Evolutionary conservation across 2,888 invertebrate species (phyloP).

Genomic region (Synergus laeviventris): DNA sequence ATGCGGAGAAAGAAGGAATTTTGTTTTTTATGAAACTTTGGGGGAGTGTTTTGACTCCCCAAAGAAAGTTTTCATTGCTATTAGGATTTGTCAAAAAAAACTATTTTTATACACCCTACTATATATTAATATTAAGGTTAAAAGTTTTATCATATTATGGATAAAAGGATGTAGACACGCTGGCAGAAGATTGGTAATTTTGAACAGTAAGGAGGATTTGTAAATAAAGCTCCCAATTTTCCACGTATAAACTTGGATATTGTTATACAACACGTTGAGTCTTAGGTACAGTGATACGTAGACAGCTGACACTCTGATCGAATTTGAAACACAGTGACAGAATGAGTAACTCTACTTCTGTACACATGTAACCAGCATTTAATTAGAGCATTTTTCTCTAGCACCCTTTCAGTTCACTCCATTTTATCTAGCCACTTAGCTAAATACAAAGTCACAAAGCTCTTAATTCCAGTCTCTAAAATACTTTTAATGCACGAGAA

Average conservation of each 20-base stretch:
- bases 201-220: background rate
- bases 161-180: no score
- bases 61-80: no score
- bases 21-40: no score
- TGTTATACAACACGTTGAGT: slow-evolving; percentile 73
- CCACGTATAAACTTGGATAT: slow-evolving; percentile 72
- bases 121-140: no score
- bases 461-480: background rate
- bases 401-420: slow-evolving; percentile 49
- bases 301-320: slow-evolving; percentile 65
- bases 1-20: no score
- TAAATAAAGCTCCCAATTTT: slow-evolving; percentile 45
- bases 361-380: slow-evolving; percentile 56
- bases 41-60: no score
- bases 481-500: background rate
- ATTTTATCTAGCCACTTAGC: background rate
- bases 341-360: slow-evolving; percentile 48
- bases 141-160: no score
- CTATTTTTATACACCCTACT: no score
- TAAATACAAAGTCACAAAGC: background rate
- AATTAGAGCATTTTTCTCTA: slow-evolving; percentile 53
- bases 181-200: no score
- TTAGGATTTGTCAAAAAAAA: no score
- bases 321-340: slow-evolving; percentile 19
- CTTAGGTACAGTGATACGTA: slow-evolving; percentile 71